Base-by-base conservation (phyloP, 2,113 vertebrate species). In the Poecile atricapillus region DNA sequence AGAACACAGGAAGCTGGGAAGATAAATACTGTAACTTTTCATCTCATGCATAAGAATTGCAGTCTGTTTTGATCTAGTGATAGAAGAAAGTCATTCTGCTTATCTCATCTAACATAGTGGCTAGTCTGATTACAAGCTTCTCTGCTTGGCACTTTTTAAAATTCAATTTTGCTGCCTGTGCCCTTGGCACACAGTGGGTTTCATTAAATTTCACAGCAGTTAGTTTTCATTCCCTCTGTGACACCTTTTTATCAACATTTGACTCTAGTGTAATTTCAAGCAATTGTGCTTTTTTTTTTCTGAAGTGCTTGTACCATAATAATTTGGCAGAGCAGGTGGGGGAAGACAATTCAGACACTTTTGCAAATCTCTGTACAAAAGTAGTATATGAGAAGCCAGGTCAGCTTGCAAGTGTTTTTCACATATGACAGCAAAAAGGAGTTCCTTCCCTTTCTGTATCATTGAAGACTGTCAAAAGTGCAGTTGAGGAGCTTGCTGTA, bases 191-290 rank as follows among this genome's bases (percentile, higher is more conserved):
- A 93, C 97, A 93, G 97, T 95, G 83, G 95, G 95, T 97, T 98
- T 98, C 97, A 97, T 97, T 97, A 97, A 97, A 96, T 97, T 97
- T 96, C 97, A 95, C 96, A 97, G 97, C 97, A 96, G 95, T 89
- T 94, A 96, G 93, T 97, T 97, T 95, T 93, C 94, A 96, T 96
- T 97, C 96, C 81, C 96, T 87, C 77, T 65, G 85, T 96, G 94
- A 93, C 91, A 94, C 97, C 68, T 92, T 97, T 97, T 96, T 97
- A 97, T 94, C 92, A 93, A 92, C 89, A 69, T 97, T 97, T 97
- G 94, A 95, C 95, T 97, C 94, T 35, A 69, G 91, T 79, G 89
- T 96, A 95, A 97, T 97, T 96, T 97, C 91, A 97, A 89, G 94
- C 95, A 93, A 75, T 95, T 91, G 88, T 81, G 65, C 80, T 35